Evolutionary conservation across 2,113 vertebrate species (phyloP).

Genomic region (Misgurnus mizolepis): DNA sequence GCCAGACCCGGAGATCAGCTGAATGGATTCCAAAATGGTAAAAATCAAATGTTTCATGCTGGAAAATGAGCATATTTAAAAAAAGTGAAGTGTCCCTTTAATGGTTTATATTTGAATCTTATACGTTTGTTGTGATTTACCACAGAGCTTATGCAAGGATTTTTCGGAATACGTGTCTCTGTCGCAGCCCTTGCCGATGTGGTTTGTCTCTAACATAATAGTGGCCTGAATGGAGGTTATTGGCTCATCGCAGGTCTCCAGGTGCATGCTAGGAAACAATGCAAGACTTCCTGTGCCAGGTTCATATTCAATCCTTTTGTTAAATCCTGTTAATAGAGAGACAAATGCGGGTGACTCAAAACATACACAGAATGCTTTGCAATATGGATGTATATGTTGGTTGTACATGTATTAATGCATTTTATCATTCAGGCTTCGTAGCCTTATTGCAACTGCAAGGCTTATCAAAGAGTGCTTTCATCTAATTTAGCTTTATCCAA

Average conservation of each 20-base stretch:
- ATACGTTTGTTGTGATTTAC: constrained; percentile 70
- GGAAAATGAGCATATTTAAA: too few relatives aligned
- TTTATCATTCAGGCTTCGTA: too few relatives aligned
- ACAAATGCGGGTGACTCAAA: neutral
- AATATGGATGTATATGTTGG: neutral
- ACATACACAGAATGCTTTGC: neutral
- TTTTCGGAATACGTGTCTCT: constrained; percentile 98
- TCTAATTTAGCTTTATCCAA: neutral
- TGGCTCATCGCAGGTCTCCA: constrained; percentile 92
- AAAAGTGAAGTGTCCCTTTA: neutral
- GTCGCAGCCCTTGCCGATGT: constrained; percentile 97
- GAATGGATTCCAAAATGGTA: too few relatives aligned
- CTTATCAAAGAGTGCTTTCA: neutral
- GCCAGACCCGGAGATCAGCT: too few relatives aligned
- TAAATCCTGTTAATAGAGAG: constrained; percentile 81
- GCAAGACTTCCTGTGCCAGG: constrained; percentile 91
- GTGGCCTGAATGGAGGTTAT: constrained; percentile 85
- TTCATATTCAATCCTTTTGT: constrained; percentile 92
- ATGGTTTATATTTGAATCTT: neutral
- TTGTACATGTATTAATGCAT: neutral
- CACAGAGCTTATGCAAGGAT: constrained; percentile 92
- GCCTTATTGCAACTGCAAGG: too few relatives aligned
- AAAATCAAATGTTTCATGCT: too few relatives aligned
- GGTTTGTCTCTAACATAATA: constrained; percentile 90
- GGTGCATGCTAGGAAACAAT: constrained; percentile 87